phyloP scores from a whole-genome alignment of 2,113 vertebrate genomes.

The Cololabis saira region DNA sequence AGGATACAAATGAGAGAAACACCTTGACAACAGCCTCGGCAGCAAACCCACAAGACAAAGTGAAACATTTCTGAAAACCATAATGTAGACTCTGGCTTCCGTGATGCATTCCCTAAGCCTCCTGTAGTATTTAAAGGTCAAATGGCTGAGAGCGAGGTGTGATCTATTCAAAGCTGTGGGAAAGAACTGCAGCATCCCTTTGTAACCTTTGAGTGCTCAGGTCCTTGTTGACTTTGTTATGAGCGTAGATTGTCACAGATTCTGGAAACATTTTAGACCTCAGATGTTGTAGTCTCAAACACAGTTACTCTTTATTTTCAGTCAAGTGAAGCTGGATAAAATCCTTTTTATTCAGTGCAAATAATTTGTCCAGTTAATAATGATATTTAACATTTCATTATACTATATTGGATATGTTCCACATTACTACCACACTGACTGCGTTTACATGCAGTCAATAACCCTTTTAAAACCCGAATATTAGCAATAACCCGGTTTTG shows the following conservation, averaged over 20 bases:
- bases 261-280: slow-evolving; percentile 7
- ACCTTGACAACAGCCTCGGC: slow-evolving; percentile 18
- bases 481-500: no score
- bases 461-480: no score
- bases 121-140: slow-evolving; percentile 64
- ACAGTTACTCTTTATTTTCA: slow-evolving; percentile 10
- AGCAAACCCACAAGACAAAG: slow-evolving; percentile 24
- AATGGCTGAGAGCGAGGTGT: slow-evolving; percentile 61
- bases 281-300: slow-evolving; percentile 8
- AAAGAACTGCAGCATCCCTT: slow-evolving; percentile 32
- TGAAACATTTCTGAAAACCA: slow-evolving; percentile 41
- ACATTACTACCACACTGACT: no score
- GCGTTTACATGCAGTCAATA: no score
- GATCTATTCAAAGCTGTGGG: slow-evolving; percentile 60
- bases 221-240: slow-evolving; percentile 48
- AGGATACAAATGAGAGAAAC: slow-evolving; percentile 68
- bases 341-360: neutral
- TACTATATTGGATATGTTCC: no score
- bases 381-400: neutral
- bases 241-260: slow-evolving; percentile 28
- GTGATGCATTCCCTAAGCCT: slow-evolving; percentile 40
- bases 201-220: slow-evolving; percentile 59
- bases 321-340: slow-evolving; percentile 17
- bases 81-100: slow-evolving; percentile 35
- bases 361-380: no score